phyloP scores from a whole-genome alignment of 2,888 invertebrate genomes.

The Anarsia innoxiella region DNA sequence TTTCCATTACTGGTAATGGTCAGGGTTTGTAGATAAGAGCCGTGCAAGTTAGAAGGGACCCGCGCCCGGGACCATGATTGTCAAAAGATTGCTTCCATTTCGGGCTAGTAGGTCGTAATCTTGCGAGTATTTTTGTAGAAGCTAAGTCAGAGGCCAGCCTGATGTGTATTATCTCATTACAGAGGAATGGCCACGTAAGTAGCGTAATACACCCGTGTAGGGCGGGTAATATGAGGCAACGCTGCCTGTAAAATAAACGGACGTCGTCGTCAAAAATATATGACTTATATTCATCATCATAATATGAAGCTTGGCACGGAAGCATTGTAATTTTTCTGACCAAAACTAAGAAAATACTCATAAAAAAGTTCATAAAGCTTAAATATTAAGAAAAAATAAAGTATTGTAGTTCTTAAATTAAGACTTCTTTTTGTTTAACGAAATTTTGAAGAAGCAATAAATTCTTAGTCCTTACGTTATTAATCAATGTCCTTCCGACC shows the following conservation, averaged over 20 bases:
- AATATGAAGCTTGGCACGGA: no score
- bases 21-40: constrained; percentile 50
- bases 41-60: constrained; percentile 38
- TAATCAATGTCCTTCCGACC: no score
- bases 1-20: constrained; percentile 58
- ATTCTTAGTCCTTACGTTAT: no score
- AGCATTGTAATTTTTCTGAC: no score
- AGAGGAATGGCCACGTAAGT: constrained; percentile 27
- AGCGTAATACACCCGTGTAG: constrained; percentile 27
- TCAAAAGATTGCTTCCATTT: constrained; percentile 49
- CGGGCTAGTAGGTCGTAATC: constrained; percentile 36
- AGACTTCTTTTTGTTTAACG: no score
- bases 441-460: no score
- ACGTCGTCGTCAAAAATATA: no score
- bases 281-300: no score
- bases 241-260: constrained; percentile 16
- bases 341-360: no score
- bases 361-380: no score
- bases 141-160: constrained; percentile 22
- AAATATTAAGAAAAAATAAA: no score
- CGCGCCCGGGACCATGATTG: constrained; percentile 39
- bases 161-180: constrained; percentile 44
- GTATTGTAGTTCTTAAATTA: no score
- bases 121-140: constrained; percentile 37
- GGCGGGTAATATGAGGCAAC: constrained; percentile 2